A percentile compares a stretch with the other conserved stretches of the same genome.
Conservation (phyloP, 2,113 vertebrate species). For the Channa maculata region DNA sequence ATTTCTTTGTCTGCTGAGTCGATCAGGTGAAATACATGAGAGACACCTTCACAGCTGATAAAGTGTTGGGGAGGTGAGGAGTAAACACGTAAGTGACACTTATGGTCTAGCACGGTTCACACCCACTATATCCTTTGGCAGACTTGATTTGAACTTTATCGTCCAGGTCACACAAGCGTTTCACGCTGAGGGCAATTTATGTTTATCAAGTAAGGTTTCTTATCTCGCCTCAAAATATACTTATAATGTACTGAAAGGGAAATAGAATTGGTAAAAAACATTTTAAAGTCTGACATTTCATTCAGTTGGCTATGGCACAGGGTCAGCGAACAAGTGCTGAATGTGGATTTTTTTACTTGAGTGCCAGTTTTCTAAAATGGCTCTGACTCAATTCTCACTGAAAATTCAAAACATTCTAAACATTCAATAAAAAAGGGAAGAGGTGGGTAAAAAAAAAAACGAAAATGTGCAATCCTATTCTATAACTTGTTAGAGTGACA, state of each 20-base stretch:
- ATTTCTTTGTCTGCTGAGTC: conserved; percentile 82
- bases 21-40: conserved; percentile 79
- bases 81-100: conserved; percentile 77
- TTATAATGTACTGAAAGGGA: too few relatives aligned
- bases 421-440: conserved; percentile 61
- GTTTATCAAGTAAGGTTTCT: conserved; percentile 34
- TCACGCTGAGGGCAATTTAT: conserved; percentile 24
- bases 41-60: conserved; percentile 77
- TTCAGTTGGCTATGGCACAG: conserved; percentile 26
- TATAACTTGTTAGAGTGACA: conserved; percentile 84
- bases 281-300: conserved; percentile 10
- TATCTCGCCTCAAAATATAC: conserved; percentile 2
- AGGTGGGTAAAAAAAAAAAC: conserved; percentile 41
- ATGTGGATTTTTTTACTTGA: conserved; percentile 62
- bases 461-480: conserved; percentile 79
- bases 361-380: conserved; percentile 66
- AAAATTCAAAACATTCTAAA: conserved; percentile 73
- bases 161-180: conserved; percentile 23
- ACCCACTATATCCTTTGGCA: conserved; percentile 62
- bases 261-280: conserved; percentile 17
- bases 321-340: conserved; percentile 65
- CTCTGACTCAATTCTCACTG: conserved; percentile 69
- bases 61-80: conserved; percentile 76
- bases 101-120: conserved; percentile 58
- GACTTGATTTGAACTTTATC: conserved; percentile 64